Base-by-base conservation (phyloP, 2,797 vertebrate genomes). In the Rachycentron canadum region DNA sequence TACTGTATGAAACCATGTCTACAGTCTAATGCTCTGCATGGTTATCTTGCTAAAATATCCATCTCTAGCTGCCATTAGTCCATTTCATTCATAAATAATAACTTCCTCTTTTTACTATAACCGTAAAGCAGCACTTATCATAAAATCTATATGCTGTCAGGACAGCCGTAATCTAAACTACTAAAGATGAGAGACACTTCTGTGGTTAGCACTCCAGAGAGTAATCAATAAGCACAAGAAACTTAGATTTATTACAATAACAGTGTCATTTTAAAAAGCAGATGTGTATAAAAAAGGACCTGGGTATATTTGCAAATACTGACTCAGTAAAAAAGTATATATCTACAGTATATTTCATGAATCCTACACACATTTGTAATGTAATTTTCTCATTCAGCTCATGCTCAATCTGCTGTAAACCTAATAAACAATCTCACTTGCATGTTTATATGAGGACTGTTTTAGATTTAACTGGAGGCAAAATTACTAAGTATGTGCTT, bases 41-140 rank as follows among this genome's bases (percentile, higher is more conserved):
- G 62, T 58, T 76, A 28, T 69, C 63, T 65, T 21, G 9, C 40
- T 73, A 58, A 66, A 84, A 64, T 71, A 65, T 87, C 78, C 87
- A 79, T 83, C 69, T 65, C 76, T 83, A 73, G 58, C 23, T 67
- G 50, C 63, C 81, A 79, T 86, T 86, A 83, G 82, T 75, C 47
- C 1, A 43, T 78, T 88, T 87, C 87, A 91, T 93, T 91, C 88
- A 92, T 92, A 91, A 92, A 91, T 91, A 91, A 93, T 90, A 72
- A 90, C 87, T 92, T 93, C 89, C 90, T 84, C 79, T 63, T 62
- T 85, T 85, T 82, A 83, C 83, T 67, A 50, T 50, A 21, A 74
- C 78, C 63, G 34, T 91, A 91, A 88, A 83, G 62, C 56, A 81
- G 86, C 91, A 91, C 87, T 90, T 88, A 91, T 86, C 79, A 86